Percentiles rank a stretch among this genome's conserved stretches.
Conservation (phyloP, 1,140 invertebrate genomes). For the Sitophilus oryzae region DNA sequence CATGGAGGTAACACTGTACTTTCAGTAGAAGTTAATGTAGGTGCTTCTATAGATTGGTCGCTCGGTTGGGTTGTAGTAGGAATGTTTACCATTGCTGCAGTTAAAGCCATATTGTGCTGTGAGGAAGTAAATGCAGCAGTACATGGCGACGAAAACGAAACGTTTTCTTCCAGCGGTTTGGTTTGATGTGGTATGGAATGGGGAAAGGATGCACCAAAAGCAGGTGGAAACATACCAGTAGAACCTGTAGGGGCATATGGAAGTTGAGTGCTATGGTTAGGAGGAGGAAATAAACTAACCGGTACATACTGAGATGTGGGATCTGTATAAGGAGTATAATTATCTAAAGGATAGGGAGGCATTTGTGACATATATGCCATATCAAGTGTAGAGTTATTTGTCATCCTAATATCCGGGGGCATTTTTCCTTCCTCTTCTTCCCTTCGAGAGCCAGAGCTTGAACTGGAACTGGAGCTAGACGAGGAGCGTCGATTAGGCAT, state of each 20-base stretch:
- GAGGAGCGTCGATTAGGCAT: constrained; percentile 60
- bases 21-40: constrained; percentile 25
- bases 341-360: constrained; percentile 45
- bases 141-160: constrained; percentile 52
- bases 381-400: constrained; percentile 46
- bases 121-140: constrained; percentile 71
- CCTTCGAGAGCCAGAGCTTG: constrained; percentile 50
- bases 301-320: constrained; percentile 49
- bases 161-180: constrained; percentile 51
- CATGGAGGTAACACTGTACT: constrained; percentile 20
- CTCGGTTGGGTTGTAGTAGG: constrained; percentile 34
- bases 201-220: constrained; percentile 54
- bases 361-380: constrained; percentile 48
- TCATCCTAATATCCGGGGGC: constrained; percentile 33
- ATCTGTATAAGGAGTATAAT: constrained; percentile 49
- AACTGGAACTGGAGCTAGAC: constrained; percentile 49
- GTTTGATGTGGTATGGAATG: constrained; percentile 50
- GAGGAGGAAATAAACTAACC: constrained; percentile 47
- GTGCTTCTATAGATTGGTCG: constrained; percentile 34
- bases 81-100: constrained; percentile 63
- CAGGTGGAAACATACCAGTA: constrained; percentile 53
- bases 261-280: constrained; percentile 51
- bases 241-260: constrained; percentile 58
- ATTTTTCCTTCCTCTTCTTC: constrained; percentile 41
- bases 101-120: constrained; percentile 69